phyloP scores from a whole-genome alignment of 1,140 invertebrate species.

The Catajapyx aquilonaris region DNA sequence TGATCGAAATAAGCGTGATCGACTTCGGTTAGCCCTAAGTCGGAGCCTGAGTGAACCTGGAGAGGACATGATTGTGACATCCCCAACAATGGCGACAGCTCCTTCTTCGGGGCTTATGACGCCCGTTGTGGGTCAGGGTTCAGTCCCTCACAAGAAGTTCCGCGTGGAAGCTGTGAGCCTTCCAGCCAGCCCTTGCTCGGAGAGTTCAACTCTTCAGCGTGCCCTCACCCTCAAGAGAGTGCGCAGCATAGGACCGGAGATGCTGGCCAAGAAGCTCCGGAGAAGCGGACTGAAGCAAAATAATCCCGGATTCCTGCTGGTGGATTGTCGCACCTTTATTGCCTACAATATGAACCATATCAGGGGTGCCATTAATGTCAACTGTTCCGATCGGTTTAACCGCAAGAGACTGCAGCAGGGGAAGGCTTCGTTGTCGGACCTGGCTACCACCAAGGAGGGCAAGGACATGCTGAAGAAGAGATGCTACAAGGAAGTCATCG shows the following conservation, averaged over 20 bases:
- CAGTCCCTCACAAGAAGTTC: constrained; percentile 26
- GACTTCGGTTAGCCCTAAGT: constrained; percentile 33
- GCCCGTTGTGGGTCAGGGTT: constrained; percentile 3
- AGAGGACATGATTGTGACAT: constrained; percentile 15
- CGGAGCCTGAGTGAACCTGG: constrained; percentile 36
- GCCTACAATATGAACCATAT: constrained; percentile 49
- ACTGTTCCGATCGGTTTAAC: constrained; percentile 51
- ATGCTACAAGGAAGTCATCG: constrained; percentile 33
- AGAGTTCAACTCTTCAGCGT: constrained; percentile 27
- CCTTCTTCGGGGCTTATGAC: constrained; percentile 4
- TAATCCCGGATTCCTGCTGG: constrained; percentile 24
- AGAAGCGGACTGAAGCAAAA: constrained; percentile 17
- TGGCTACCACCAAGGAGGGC: constrained; percentile 35
- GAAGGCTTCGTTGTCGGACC: constrained; percentile 39
- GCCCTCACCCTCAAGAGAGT: constrained; percentile 23
- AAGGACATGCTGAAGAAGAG: constrained; percentile 37
- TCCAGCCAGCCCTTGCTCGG: constrained; percentile 32
- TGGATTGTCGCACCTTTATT: constrained; percentile 52
- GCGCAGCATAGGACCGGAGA: constrained; percentile 15
- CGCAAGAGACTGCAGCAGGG: constrained; percentile 41
- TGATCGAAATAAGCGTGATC: constrained; percentile 27
- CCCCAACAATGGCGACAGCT: neutral
- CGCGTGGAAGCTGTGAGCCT: constrained; percentile 32
- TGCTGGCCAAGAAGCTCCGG: constrained; percentile 19
- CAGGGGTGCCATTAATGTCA: constrained; percentile 47